Evolutionary conservation across 2,113 vertebrate genomes (phyloP), one percentile per base, ranked within the genome.

Genomic region (Mungos mungo): DNA sequence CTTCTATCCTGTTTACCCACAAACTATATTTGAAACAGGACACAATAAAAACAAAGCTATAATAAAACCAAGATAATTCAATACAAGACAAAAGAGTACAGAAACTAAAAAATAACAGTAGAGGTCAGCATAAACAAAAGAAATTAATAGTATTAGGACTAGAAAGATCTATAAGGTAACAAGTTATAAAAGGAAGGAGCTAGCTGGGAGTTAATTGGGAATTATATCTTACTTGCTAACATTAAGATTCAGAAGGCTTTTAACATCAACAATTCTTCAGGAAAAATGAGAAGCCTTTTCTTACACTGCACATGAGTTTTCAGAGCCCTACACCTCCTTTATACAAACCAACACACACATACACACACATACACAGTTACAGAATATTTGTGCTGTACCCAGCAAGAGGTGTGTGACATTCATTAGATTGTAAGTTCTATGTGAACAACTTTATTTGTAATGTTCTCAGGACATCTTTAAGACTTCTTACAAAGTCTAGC

Each of bases 1-100:
- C 16, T 29, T 68, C 47, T 11, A 95, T 69, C 27, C 76, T 50
- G 9, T 60, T 69, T 90, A 60, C 27, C 80, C 88, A 90, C 68
- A 95, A 96, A 89, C 69, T 47, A n/a, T n/a, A 82, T 50, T 71
- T 88, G 35, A 84, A 76, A 76, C 10, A 84, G 47, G 19, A 60
- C 33, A 95, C 41, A 94, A 82, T 45, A 82, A 94, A 84, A 92
- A 31, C 16, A 93, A 77, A 93, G 9, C 19, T 87, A 33, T 27
- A 79, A 76, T 60, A 52, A 93, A 97, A 86, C 54, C 29, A 92
- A 96, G 96, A 33, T 35, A 90, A 35, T 38, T 71, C 54, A 85
- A 65, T 33, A 76, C 0, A 72, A 65, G 23, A 80, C 50, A 52
- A 96, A 84, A 68, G 65, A 86, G 50, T 19, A 87, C 0, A 96